Conservation (phyloP, 2,113 vertebrate genomes). For the Sigmodon hispidus region DNA sequence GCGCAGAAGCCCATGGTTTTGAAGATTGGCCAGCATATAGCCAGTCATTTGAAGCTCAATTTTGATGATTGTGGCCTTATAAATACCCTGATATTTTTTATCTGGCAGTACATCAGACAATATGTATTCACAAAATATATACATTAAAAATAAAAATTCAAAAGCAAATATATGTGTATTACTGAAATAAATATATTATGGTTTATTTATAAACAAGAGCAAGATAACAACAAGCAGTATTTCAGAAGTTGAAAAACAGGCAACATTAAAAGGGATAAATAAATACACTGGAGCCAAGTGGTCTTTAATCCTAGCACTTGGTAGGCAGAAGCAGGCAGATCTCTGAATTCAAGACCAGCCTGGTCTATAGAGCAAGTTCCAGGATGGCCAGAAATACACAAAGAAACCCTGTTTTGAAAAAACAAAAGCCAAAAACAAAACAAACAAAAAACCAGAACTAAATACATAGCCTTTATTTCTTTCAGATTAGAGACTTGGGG, state of each 20-base stretch:
- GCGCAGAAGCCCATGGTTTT: background rate
- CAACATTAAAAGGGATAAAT: conserved; percentile 8
- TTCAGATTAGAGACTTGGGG: background rate
- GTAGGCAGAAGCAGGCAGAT: background rate
- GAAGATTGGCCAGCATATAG: background rate
- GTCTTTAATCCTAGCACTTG: background rate
- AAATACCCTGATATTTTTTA: conserved; percentile 28
- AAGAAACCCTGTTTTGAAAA: background rate
- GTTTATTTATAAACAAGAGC: conserved; percentile 76
- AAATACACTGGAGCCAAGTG: too few relatives aligned
- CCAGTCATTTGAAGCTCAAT: conserved; percentile 33
- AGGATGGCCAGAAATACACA: background rate
- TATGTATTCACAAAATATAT: conserved; percentile 2
- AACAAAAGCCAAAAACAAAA: background rate
- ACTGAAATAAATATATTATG: conserved; percentile 56
- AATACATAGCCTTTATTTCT: conserved; percentile 53
- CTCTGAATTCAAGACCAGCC: background rate
- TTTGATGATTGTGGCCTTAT: conserved; percentile 9
- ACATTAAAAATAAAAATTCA: conserved; percentile 31
- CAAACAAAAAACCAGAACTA: background rate
- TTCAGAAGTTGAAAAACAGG: conserved; percentile 57
- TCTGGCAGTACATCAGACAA: conserved; percentile 16
- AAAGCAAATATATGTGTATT: conserved; percentile 28
- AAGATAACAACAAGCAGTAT: conserved; percentile 51
- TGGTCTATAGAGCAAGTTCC: background rate